Conservation (phyloP, 2,797 vertebrate species). For the Antrozous pallidus region DNA sequence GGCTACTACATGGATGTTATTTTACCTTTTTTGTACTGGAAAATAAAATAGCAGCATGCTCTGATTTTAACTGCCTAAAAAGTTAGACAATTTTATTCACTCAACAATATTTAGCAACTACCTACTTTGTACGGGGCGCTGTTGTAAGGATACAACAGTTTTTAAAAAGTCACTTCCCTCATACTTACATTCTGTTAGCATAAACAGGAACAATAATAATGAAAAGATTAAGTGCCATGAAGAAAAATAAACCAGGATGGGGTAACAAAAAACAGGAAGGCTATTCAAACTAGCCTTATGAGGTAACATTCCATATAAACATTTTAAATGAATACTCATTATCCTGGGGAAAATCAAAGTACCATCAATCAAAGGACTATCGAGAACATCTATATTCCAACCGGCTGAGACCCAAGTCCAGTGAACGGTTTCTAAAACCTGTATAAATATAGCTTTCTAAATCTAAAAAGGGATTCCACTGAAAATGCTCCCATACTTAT, state of each 20-base stretch:
- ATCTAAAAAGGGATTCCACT: not conserved
- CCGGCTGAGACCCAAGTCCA: not conserved
- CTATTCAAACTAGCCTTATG: not conserved
- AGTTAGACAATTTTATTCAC: not conserved
- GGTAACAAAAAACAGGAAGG: not conserved
- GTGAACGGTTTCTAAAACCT: not conserved
- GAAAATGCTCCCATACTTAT: not conserved
- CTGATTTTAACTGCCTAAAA: not conserved
- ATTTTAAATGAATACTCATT: not conserved
- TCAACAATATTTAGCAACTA: not conserved
- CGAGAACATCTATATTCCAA: not conserved
- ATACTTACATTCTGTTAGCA: not conserved
- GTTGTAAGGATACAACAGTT: not conserved
- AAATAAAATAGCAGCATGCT: conserved; percentile 15
- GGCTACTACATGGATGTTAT: not conserved
- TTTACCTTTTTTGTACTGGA: not conserved
- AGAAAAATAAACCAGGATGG: not conserved
- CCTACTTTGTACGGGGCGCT: not conserved
- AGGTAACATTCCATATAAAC: not conserved
- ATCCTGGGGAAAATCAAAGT: not conserved
- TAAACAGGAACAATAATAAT: not conserved
- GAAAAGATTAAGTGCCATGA: not conserved
- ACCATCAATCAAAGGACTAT: not conserved
- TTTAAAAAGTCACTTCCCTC: not conserved
- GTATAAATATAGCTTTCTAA: not conserved